These are phyloP conservation scores for Lagria hirta DNA, from an alignment of 2,888 invertebrate species.

Conservation along the genomic window DNA sequence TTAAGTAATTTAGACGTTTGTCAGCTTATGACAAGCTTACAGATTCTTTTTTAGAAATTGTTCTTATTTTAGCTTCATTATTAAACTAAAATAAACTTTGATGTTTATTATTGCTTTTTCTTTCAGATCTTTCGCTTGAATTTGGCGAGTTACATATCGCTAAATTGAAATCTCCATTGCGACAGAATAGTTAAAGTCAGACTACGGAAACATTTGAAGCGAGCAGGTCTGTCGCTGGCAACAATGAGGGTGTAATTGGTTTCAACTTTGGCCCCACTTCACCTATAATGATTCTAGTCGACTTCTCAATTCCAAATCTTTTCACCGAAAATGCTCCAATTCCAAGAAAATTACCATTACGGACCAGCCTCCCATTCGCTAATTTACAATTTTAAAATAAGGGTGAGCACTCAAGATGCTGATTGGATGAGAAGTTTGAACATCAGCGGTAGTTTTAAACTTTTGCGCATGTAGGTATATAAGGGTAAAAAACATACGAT, in stretches of 20 bases:
- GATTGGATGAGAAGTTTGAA: constrained; percentile 45
- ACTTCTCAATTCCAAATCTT: constrained; percentile 34
- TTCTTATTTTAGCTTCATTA: too few relatives aligned
- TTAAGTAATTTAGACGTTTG: too few relatives aligned
- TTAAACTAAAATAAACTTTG: constrained; percentile 14
- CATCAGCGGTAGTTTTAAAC: constrained; percentile 24
- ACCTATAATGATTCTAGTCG: constrained; percentile 47
- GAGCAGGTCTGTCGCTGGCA: constrained; percentile 52
- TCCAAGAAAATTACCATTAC: background rate
- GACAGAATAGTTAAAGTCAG: constrained; percentile 38
- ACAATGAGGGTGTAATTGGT: constrained; percentile 54
- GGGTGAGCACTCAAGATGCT: constrained; percentile 33
- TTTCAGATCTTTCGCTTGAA: constrained; percentile 14
- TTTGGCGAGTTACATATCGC: constrained; percentile 38
- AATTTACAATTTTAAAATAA: constrained; percentile 49
- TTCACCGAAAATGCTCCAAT: constrained; percentile 5
- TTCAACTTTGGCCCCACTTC: constrained; percentile 51
- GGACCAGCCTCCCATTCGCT: constrained; percentile 19
- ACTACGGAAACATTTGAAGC: constrained; percentile 40
- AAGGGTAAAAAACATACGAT: constrained; percentile 40
- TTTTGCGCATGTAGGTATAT: constrained; percentile 25
- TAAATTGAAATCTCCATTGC: constrained; percentile 51
- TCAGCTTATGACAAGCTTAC: too few relatives aligned
- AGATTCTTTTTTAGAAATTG: too few relatives aligned
- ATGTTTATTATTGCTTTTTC: too few relatives aligned